Evolutionary conservation across 92 coral and sea anemone genomes (phyloP).

Genomic region (Nematostella vectensis): DNA sequence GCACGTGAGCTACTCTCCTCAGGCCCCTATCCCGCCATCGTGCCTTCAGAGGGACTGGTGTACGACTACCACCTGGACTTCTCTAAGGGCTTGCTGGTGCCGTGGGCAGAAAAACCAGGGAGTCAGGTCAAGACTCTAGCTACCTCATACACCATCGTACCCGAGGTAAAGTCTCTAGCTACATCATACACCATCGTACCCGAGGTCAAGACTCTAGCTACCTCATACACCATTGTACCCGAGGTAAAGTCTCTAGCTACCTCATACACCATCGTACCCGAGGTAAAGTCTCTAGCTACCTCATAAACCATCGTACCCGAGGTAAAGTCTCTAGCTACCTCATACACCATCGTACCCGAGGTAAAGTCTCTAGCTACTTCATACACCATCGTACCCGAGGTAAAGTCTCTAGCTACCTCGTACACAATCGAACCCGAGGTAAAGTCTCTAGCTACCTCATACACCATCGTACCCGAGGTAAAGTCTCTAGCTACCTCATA

Average conservation of each 20-base stretch:
- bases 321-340: background rate
- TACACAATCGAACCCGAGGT: too few relatives aligned
- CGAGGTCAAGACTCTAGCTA: background rate
- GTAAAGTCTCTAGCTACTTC: too few relatives aligned
- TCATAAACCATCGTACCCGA: background rate
- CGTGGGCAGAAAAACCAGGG: slow-evolving; percentile 84
- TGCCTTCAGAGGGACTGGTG: slow-evolving; percentile 82
- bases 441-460: too few relatives aligned
- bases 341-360: background rate
- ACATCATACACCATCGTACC: too few relatives aligned
- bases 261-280: background rate
- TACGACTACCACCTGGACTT: slow-evolving; percentile 88
- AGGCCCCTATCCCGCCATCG: slow-evolving; percentile 79
- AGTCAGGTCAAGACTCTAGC: slow-evolving; percentile 71
- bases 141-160: slow-evolving; percentile 76
- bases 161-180: slow-evolving; percentile 67
- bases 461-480: too few relatives aligned
- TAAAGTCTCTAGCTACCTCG: too few relatives aligned
- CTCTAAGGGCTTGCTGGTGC: slow-evolving; percentile 63
- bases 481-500: too few relatives aligned
- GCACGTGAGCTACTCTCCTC: slow-evolving; percentile 69
- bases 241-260: too few relatives aligned
- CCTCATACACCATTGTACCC: background rate
- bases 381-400: too few relatives aligned
- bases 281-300: too few relatives aligned